Conservation (phyloP, 2,113 vertebrate genomes). For the Haliaeetus leucogaster region DNA sequence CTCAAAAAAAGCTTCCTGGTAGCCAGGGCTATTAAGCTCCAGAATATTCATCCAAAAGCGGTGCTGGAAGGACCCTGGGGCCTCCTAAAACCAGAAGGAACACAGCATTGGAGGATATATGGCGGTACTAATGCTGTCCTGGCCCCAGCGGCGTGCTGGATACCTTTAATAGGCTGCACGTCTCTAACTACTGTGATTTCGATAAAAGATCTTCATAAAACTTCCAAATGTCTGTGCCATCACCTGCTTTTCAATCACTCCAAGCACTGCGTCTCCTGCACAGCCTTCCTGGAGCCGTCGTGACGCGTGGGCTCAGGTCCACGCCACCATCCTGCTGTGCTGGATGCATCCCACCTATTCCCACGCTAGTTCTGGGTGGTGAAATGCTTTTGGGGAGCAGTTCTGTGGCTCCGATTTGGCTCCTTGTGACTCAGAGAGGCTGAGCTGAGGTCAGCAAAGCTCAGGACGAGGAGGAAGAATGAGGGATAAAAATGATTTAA, state of each 20-base stretch:
- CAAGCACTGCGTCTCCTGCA: not conserved
- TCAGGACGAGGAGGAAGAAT: not conserved
- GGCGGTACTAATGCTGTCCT: not conserved
- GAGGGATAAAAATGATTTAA: not conserved
- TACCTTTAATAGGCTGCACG: not conserved
- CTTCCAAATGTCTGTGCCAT: not conserved
- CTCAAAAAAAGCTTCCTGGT: not conserved
- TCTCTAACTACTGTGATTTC: not conserved
- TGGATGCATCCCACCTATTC: not conserved
- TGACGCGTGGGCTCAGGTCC: fast-evolving
- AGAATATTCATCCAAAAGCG: not conserved
- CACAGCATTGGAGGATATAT: not conserved
- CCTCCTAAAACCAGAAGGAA: not conserved
- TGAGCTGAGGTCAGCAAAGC: not conserved
- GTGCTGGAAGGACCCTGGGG: not conserved
- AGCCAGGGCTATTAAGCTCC: not conserved
- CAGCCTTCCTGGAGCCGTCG: not conserved
- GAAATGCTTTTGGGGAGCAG: not conserved
- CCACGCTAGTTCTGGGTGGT: not conserved
- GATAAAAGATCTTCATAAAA: not conserved
- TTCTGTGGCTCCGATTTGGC: fast-evolving
- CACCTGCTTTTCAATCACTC: not conserved
- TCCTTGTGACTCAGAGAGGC: fast-evolving
- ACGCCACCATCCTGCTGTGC: fast-evolving
- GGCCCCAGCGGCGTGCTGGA: not conserved